Evolutionary conservation across 1,140 invertebrate genomes (phyloP).

Genomic region (Drosophila bipectinata): DNA sequence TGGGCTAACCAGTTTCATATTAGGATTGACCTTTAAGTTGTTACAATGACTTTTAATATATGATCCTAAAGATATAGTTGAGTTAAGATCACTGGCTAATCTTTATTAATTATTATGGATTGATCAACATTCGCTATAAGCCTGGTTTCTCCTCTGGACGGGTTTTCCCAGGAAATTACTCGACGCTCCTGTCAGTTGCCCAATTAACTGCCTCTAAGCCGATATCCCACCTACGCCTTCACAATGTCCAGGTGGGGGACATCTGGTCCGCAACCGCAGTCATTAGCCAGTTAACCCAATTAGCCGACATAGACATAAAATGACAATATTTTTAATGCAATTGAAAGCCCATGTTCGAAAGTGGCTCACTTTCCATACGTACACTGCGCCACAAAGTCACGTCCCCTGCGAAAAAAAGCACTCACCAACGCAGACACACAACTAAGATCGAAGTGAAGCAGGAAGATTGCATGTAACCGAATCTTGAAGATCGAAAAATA

Average conservation of each 20-base stretch:
- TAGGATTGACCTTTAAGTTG: conserved; percentile 40
- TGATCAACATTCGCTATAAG: background rate
- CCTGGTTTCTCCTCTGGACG: background rate
- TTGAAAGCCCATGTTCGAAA: conserved; percentile 47
- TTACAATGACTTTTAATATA: background rate
- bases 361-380: conserved; percentile 67
- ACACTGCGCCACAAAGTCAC: conserved; percentile 68
- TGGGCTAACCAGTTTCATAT: conserved; percentile 54
- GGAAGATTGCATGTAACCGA: conserved; percentile 75
- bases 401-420: conserved; percentile 46
- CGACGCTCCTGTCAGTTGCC: conserved; percentile 4
- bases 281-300: conserved; percentile 43
- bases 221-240: conserved; percentile 19
- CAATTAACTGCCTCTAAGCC: conserved; percentile 16
- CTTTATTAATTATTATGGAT: background rate
- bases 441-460: conserved; percentile 25
- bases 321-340: conserved; percentile 50
- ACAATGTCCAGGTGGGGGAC: conserved; percentile 24
- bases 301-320: conserved; percentile 54
- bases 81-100: background rate
- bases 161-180: conserved; percentile 3
- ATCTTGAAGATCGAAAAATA: conserved; percentile 79
- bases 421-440: conserved; percentile 9
- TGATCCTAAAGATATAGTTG: too few relatives aligned
- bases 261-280: conserved; percentile 11